Base-by-base conservation (phyloP, 2,888 invertebrate genomes). In the Sinodicranocentrus sp. region DNA sequence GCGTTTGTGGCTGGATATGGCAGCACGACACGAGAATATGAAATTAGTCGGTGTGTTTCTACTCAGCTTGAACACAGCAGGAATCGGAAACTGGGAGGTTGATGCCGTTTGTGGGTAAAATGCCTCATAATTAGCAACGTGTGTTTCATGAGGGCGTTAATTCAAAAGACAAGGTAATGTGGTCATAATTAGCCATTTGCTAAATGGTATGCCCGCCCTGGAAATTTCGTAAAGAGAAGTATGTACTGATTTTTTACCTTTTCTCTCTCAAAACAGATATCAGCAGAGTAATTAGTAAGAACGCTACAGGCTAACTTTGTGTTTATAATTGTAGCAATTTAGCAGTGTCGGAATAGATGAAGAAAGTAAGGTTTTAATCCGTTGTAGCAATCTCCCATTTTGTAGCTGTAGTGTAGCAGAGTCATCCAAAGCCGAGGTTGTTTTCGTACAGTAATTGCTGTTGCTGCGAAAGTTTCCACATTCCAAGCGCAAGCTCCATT, bases 111-210 rank as follows among this genome's bases (percentile, higher is more conserved):
- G 28, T 33, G 63, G 23, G 10, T 59, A n/a, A 61, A 61, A 26
- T 1, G 28, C 8, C 3, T 8, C n/a, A 10, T 63, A 63, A 63
- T 63, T 63, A 63, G 57, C 6, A 33, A 33, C 23, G 26, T 63
- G 63, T 17, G 57, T 63, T 67, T 67, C 43, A 67, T 67, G 67
- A 67, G 44, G 13, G 44, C 67, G 13, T 15, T 67, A 43, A 67
- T 67, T 43, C 44, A 23, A 43, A 21, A 61, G 21, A 67, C 21
- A 67, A 63, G 63, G 63, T 63, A 28, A 63, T 63, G 28, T 28
- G 63, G 63, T 28, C 19, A 26, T 63, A 63, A 63, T 63, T 63
- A 33, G 28, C 63, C 63, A 33, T 28, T 63, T 19, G 19, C 57
- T 6, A 23, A 57, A 57, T 15, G 23, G 6, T 5, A 21, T 6